Evolutionary conservation across 2,113 vertebrate species (phyloP).

Genomic region (Strix aluco): DNA sequence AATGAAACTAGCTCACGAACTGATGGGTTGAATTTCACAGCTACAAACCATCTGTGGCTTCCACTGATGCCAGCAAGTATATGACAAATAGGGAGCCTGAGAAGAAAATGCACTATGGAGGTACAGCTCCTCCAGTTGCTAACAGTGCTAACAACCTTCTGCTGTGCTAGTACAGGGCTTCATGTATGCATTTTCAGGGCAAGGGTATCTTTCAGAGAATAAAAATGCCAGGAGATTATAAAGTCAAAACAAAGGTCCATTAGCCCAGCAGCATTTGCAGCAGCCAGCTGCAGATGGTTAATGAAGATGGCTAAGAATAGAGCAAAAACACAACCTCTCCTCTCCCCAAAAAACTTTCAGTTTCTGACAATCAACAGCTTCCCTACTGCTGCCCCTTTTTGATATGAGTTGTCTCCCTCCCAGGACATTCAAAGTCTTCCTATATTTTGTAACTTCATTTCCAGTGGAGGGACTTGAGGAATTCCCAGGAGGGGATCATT

Average conservation of each 20-base stretch:
- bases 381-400: background rate
- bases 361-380: background rate
- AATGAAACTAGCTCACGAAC: background rate
- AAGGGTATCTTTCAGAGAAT: background rate
- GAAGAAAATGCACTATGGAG: background rate
- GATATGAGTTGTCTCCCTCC: background rate
- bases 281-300: accelerated
- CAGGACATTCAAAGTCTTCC: background rate
- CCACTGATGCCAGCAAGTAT: background rate
- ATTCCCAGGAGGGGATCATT: background rate
- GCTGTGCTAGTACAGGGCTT: background rate
- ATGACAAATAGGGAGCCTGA: background rate
- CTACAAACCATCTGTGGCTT: background rate
- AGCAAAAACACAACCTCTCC: background rate
- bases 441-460: background rate
- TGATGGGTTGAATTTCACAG: background rate
- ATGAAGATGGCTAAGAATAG: background rate
- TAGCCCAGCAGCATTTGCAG: background rate
- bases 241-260: background rate
- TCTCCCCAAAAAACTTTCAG: background rate
- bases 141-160: background rate
- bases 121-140: background rate
- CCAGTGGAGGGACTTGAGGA: background rate
- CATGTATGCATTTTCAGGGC: background rate
- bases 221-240: background rate